Evolutionary conservation across 2,888 invertebrate genomes (phyloP).

Genomic region (Nyleta sp.): DNA sequence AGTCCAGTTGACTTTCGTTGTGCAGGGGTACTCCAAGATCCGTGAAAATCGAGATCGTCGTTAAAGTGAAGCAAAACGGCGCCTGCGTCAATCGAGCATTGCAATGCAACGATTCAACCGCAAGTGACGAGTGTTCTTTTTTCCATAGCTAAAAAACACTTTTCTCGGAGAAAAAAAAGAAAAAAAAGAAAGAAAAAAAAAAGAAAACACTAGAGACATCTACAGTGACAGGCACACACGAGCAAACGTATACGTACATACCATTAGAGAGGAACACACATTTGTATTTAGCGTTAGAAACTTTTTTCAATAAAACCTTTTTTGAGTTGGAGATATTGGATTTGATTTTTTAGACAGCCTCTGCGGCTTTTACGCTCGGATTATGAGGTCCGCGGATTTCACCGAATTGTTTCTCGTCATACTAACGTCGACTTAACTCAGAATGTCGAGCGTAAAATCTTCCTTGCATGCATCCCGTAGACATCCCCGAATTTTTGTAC

Average conservation of each 20-base stretch:
- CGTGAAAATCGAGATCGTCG: no score
- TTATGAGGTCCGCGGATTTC: no score
- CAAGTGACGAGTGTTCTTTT: no score
- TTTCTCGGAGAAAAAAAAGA: no score
- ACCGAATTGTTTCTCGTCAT: not conserved
- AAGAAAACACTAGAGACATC: conserved; percentile 20
- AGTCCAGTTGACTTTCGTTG: not conserved
- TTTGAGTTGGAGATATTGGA: conserved; percentile 62
- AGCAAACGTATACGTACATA: conserved; percentile 44
- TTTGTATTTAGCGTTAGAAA: conserved; percentile 61
- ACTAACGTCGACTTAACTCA: conserved; percentile 39
- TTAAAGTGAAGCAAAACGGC: no score
- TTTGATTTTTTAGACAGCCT: conserved; percentile 65
- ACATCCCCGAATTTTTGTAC: conserved; percentile 35
- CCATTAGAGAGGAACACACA: conserved; percentile 38
- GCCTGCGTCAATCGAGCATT: no score
- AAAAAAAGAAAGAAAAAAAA: no score
- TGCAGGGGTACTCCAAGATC: conserved; percentile 19
- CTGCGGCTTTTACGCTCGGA: conserved; percentile 62
- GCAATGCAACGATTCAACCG: no score
- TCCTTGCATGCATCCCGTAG: conserved; percentile 66
- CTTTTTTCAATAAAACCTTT: conserved; percentile 61
- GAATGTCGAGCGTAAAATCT: conserved; percentile 63
- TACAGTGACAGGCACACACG: conserved; percentile 42
- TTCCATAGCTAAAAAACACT: no score